phyloP scores from a whole-genome alignment of 2,797 vertebrate species.

The Mus caroli region DNA sequence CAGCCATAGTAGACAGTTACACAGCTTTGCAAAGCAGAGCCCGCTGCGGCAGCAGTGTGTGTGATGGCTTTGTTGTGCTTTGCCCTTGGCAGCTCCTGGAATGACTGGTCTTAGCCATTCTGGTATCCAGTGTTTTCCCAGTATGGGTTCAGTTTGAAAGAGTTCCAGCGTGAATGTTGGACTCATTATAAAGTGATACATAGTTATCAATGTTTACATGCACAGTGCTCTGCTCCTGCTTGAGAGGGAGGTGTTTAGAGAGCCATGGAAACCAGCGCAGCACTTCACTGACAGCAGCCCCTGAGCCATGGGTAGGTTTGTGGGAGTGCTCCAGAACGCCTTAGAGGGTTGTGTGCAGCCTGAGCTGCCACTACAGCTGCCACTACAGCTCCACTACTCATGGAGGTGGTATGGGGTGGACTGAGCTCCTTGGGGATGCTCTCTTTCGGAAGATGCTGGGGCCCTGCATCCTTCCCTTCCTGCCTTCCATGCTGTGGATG shows the following conservation, averaged over 20 bases:
- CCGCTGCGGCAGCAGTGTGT: neutral
- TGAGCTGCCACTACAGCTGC: neutral
- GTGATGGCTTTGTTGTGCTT: neutral
- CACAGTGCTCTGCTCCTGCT: neutral
- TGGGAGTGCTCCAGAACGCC: neutral
- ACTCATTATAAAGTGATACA: neutral
- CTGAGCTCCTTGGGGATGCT: neutral
- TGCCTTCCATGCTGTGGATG: neutral
- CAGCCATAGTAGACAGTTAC: neutral
- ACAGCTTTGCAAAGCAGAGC: neutral
- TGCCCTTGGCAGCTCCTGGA: neutral
- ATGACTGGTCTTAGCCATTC: neutral
- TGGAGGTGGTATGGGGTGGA: too few species aligned
- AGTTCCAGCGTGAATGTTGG: neutral
- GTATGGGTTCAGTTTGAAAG: neutral
- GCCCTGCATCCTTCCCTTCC: neutral
- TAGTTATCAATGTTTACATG: conserved; percentile 12
- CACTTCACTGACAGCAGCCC: neutral
- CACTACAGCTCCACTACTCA: too few species aligned
- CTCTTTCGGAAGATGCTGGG: neutral
- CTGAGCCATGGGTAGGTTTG: neutral
- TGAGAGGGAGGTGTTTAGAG: neutral
- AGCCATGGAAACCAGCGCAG: neutral
- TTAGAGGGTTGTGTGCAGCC: neutral
- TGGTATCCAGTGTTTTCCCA: neutral